Conservation (phyloP, 2,888 invertebrate genomes). For the Drosophila algonquin region DNA sequence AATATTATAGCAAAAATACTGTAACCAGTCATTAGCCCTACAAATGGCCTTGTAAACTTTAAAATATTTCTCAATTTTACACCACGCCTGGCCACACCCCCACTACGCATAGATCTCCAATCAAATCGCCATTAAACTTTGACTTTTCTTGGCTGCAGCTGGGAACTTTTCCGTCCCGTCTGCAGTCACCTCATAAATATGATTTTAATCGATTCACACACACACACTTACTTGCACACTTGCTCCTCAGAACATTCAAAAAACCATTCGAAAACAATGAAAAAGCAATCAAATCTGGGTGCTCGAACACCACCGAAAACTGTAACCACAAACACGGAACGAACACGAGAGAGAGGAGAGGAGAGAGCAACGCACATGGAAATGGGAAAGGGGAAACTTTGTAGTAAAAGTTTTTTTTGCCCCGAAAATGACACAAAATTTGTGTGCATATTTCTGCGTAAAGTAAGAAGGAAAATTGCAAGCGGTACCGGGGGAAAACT, state of each 20-base stretch:
- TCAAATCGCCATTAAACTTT: constrained; percentile 13
- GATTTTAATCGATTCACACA: constrained; percentile 69
- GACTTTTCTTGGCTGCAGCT: constrained; percentile 20
- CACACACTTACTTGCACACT: constrained; percentile 33
- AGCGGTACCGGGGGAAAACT: constrained; percentile 40
- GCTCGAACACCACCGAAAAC: constrained; percentile 38
- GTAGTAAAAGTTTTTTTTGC: constrained; percentile 45
- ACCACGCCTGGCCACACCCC: neutral
- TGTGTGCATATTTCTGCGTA: constrained; percentile 59
- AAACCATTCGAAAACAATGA: constrained; percentile 72
- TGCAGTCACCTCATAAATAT: constrained; percentile 61
- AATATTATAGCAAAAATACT: no score
- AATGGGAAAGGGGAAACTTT: constrained; percentile 58
- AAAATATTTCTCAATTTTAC: neutral
- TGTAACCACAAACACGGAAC: constrained; percentile 35
- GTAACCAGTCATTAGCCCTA: no score
- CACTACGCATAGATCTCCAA: constrained; percentile 6
- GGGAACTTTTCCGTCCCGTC: constrained; percentile 14
- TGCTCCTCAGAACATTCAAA: constrained; percentile 39
- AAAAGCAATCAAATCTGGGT: constrained; percentile 71
- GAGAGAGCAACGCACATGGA: constrained; percentile 19
- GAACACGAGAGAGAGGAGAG: neutral
- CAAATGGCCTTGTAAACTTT: neutral
- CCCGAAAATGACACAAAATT: constrained; percentile 48
- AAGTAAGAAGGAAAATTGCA: constrained; percentile 36